phyloP scores from a whole-genome alignment of 30 jellyfish, hydroid and myxozoan species.

The Aurelia sp. region DNA sequence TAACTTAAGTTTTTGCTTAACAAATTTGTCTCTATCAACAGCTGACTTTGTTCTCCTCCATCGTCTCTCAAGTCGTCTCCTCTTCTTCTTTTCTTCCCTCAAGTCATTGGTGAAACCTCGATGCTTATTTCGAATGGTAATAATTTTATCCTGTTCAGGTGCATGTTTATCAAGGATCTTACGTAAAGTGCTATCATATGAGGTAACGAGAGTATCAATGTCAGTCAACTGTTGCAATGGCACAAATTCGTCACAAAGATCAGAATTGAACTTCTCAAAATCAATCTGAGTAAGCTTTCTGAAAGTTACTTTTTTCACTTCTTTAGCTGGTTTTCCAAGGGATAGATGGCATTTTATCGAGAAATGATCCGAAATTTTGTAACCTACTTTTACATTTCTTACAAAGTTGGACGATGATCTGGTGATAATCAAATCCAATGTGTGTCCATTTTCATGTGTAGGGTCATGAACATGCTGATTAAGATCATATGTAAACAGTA shows the following conservation, averaged over 20 bases:
- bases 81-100: slow-evolving; percentile 39
- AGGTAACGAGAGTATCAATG: slow-evolving; percentile 21
- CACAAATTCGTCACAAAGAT: slow-evolving; percentile 9
- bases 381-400: slow-evolving; percentile 8
- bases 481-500: slow-evolving; percentile 30
- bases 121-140: slow-evolving; percentile 31
- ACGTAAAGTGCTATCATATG: slow-evolving; percentile 48
- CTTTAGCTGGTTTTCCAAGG: slow-evolving; percentile 24
- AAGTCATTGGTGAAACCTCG: slow-evolving; percentile 22
- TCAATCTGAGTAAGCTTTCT: slow-evolving; percentile 63
- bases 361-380: slow-evolving; percentile 53
- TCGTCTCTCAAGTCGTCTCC: slow-evolving; percentile 49
- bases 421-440: slow-evolving; percentile 54
- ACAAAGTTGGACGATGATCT: slow-evolving; percentile 37
- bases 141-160: slow-evolving; percentile 31
- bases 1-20: slow-evolving; percentile 24
- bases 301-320: slow-evolving; percentile 30
- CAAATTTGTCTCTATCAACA: slow-evolving; percentile 31
- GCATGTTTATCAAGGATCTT: slow-evolving; percentile 54
- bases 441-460: slow-evolving; percentile 50
- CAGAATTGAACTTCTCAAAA: slow-evolving; percentile 31
- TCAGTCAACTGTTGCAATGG: slow-evolving; percentile 10
- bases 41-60: slow-evolving; percentile 48
- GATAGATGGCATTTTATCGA: slow-evolving; percentile 37
- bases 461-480: slow-evolving; percentile 48